Evolutionary conservation across 2,113 vertebrate species (phyloP), one percentile per base, ranked within the genome.

Genomic region (Oxyruncus cristatus): DNA sequence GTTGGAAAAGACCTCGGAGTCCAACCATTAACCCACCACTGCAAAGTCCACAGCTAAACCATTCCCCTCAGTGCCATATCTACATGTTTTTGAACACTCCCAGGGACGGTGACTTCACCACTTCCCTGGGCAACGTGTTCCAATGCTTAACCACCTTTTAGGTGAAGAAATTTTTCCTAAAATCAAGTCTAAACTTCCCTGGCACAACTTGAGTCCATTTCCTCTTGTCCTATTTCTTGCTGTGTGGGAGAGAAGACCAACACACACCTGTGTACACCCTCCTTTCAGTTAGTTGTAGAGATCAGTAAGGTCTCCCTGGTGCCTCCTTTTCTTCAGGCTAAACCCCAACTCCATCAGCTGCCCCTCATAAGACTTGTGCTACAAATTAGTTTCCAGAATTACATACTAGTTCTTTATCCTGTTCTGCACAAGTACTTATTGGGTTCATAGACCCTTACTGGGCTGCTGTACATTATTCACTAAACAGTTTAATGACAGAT

Each of bases 201-300:
- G 12, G 27, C 22, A 37, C 15, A 37, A 16, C 0, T n/a, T 58
- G 33, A n/a, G 33, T 32, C 33, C 33, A 35, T 35, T 0, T 50
- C 44, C 3, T 58, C 21, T 68, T 68, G 21, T 80, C 32, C 17
- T 30, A 0, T n/a, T 23, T n/a, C 10, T 33, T 65, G 6, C 50
- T 42, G 33, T 8, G 16, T 66, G 23, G 52, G 26, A 20, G 56
- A 20, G 73, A 58, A 42, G 58, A 56, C 9, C 17, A 22, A 33
- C 33, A 50, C 37, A 44, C 2, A 15, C 33, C 33, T 66, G 9
- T 33, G 37, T 50, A 37, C 37, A 37, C 3, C 4, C 22, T 37
- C 4, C 12, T 58, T 81, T 37, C 59, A 50, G 9, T 14, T 58
- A 37, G 22, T 50, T 28, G 9, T 19, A 50, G 59, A 66, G 18